Base-by-base conservation (phyloP, 1,140 invertebrate species). In the Probaryconus sp. region DNA sequence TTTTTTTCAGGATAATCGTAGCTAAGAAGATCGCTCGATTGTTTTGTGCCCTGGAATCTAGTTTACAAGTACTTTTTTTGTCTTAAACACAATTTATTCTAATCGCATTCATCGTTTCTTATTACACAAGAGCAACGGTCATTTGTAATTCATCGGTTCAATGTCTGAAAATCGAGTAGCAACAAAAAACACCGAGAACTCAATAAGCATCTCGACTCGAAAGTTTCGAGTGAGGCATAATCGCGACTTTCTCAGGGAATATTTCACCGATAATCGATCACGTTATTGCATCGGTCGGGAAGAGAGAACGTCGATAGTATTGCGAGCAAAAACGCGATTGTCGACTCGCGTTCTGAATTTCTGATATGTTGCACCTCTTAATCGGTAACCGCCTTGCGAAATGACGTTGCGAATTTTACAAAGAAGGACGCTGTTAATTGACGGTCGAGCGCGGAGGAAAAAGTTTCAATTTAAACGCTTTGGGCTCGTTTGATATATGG, bases 201-300 rank as follows among this genome's bases (percentile, higher is more conserved):
- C 53, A 51, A 10, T 69, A 26, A 43, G 28, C 18, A 24, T 28
- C 3, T 7, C 42, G 33, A n/a, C n/a, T 38, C 7, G 35, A 21
- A 43, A 68, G 56, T 68, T 74, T 74, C 71, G 21, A 70, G 9
- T 5, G 26, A 48, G 37, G 4, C 20, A 63, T 50, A 50, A 50
- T 24, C 30, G 21, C 26, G 10, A 70, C 68, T 72, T 64, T 72
- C 58, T 42, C 70, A 45, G 5, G 30, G 55, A 53, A 63, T 61
- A 73, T 67, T 73, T 51, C 18, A 5, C 5, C 60, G 60, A 51
- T 65, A 45, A 53, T 73, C 61, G 53, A 73, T 73, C 53, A 51
- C 24, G 43, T 28, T 37, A 2, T 42, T 26, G 21, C 20, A 10
- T 2, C 53, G 18, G 43, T 2, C 30, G 20, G 21, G 26, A 48